Conservation (phyloP, 1,140 invertebrate species). For the Anagrus nilaparvatae region DNA sequence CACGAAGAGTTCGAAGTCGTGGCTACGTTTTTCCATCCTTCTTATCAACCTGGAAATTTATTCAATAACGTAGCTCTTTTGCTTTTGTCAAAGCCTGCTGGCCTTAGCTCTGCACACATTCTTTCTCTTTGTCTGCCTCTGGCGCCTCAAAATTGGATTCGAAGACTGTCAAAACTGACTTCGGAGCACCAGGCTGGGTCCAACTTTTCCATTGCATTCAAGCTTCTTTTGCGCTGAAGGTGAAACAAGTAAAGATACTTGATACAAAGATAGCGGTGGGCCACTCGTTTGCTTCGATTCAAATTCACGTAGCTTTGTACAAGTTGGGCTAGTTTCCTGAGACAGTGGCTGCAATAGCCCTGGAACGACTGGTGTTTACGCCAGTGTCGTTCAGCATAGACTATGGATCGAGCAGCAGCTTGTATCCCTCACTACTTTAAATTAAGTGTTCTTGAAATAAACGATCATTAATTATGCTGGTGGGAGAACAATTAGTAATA, state of each 20-base stretch:
- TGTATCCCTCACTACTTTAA: too few species aligned
- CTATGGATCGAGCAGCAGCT: constrained; percentile 52
- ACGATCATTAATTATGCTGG: too few species aligned
- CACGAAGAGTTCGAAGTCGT: constrained; percentile 43
- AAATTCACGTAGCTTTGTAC: constrained; percentile 28
- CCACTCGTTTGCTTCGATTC: constrained; percentile 51
- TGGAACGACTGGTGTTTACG: constrained; percentile 60
- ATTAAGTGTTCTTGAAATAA: too few species aligned
- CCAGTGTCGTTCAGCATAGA: constrained; percentile 49
- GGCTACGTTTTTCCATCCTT: constrained; percentile 39
- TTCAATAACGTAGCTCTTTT: constrained; percentile 54
- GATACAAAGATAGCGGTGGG: constrained; percentile 50
- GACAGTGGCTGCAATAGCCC: constrained; percentile 53
- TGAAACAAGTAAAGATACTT: constrained; percentile 48
- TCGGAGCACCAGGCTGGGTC: constrained; percentile 46
- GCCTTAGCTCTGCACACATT: constrained; percentile 43
- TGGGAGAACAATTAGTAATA: too few species aligned
- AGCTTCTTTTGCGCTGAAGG: constrained; percentile 59
- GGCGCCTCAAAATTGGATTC: constrained; percentile 37
- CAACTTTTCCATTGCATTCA: constrained; percentile 43
- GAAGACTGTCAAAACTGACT: constrained; percentile 46
- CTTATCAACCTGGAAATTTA: constrained; percentile 39
- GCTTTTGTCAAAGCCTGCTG: constrained; percentile 39
- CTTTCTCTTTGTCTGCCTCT: constrained; percentile 49
- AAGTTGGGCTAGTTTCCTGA: constrained; percentile 60